phyloP scores from a whole-genome alignment of 2,888 invertebrate species.

The Caenorhabditis drosophilae region DNA sequence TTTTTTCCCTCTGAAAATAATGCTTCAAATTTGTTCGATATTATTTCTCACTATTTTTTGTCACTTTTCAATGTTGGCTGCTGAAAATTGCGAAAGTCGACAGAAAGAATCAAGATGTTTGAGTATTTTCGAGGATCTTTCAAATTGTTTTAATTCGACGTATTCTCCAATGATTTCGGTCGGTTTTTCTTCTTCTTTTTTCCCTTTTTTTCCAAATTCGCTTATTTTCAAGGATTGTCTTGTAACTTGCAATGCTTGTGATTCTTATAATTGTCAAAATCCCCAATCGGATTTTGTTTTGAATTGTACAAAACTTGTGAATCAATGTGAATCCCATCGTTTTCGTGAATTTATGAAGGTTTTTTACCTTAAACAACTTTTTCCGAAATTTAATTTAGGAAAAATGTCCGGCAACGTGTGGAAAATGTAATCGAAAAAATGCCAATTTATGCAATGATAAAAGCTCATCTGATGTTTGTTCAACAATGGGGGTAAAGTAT shows the following conservation, averaged over 20 bases:
- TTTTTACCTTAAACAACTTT: too few species aligned
- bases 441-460: slow-evolving; percentile 36
- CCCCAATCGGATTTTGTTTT: slow-evolving; percentile 37
- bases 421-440: slow-evolving; percentile 40
- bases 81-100: slow-evolving; percentile 14
- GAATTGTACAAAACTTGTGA: slow-evolving; percentile 33
- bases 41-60: too few species aligned
- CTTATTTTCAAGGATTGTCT: slow-evolving; percentile 38
- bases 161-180: slow-evolving; percentile 28
- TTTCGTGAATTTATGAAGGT: slow-evolving; percentile 41
- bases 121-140: slow-evolving; percentile 33
- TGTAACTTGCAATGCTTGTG: slow-evolving; percentile 43
- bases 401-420: slow-evolving; percentile 44
- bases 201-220: too few species aligned
- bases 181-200: neutral
- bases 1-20: too few species aligned
- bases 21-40: too few species aligned
- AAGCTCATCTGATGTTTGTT: slow-evolving; percentile 25
- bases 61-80: neutral
- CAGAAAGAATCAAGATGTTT: slow-evolving; percentile 21
- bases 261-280: slow-evolving; percentile 37
- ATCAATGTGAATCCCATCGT: slow-evolving; percentile 24
- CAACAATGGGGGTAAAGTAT: slow-evolving; percentile 24
- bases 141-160: slow-evolving; percentile 27
- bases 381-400: too few species aligned